Evolutionary conservation across 2,797 vertebrate genomes (phyloP).

Genomic region (Chelidonichthys spinosus): DNA sequence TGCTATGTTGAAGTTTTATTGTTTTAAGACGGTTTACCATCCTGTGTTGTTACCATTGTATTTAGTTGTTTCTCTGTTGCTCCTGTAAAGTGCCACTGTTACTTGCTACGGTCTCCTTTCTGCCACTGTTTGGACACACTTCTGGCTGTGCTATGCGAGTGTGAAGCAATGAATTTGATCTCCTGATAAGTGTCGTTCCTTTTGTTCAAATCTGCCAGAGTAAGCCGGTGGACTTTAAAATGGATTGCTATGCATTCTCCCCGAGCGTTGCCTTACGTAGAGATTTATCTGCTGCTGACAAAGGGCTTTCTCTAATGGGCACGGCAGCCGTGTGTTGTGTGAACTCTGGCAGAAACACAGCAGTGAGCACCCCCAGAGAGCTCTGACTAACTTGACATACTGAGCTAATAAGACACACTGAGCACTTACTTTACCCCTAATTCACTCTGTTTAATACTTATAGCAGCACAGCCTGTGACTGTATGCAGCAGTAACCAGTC

Average conservation of each 20-base stretch:
- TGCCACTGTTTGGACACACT: constrained; percentile 28
- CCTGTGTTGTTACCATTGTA: constrained; percentile 19
- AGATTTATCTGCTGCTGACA: constrained; percentile 15
- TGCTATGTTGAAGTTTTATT: constrained; percentile 53
- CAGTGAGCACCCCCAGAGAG: constrained; percentile 4
- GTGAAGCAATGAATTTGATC: constrained; percentile 47
- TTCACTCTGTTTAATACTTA: constrained; percentile 9
- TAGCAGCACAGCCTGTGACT: constrained; percentile 9
- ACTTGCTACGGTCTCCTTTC: constrained; percentile 25
- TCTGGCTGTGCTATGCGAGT: constrained; percentile 40
- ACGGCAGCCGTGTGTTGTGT: constrained; percentile 10
- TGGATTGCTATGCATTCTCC: neutral
- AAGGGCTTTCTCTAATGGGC: constrained; percentile 4
- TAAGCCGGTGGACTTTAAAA: constrained; percentile 8
- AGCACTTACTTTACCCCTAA: constrained; percentile 15
- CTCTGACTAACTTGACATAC: constrained; percentile 3
- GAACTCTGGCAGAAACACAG: constrained; percentile 12
- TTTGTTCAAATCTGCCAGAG: constrained; percentile 6
- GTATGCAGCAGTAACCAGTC: neutral
- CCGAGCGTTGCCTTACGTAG: neutral
- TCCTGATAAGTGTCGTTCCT: constrained; percentile 31
- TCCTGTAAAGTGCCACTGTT: constrained; percentile 26
- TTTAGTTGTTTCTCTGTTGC: constrained; percentile 33
- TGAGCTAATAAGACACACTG: neutral
- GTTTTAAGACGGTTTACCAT: constrained; percentile 34